phyloP scores from a whole-genome alignment of 2,888 invertebrate genomes.

The Amblyjoppa fuscipennis region DNA sequence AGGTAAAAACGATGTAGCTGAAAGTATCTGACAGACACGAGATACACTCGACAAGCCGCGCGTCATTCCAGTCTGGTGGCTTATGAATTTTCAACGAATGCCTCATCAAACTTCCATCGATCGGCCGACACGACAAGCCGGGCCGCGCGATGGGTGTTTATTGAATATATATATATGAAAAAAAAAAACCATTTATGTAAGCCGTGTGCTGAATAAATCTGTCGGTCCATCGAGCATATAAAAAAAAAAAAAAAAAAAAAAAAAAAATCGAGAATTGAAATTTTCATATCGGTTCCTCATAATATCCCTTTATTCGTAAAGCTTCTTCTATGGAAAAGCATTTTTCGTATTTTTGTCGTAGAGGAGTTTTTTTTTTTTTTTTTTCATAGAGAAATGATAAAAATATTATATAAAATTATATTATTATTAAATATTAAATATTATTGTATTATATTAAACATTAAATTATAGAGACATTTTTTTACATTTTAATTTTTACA shows the following conservation, averaged over 20 bases:
- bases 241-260: not conserved
- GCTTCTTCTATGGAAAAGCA: too few species aligned
- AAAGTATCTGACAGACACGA: conserved; percentile 42
- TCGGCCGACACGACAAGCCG: conserved; percentile 27
- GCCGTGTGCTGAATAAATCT: conserved; percentile 27
- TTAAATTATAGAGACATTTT: too few species aligned
- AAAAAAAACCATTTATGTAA: conserved; percentile 24
- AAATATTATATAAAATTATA: too few species aligned
- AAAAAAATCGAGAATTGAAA: not conserved
- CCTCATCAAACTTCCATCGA: conserved; percentile 52
- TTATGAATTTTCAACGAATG: conserved; percentile 42
- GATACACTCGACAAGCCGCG: conserved; percentile 33
- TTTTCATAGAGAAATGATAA: too few species aligned
- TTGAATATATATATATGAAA: conserved; percentile 6
- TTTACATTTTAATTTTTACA: too few species aligned
- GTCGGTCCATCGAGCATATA: not conserved
- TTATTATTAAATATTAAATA: too few species aligned
- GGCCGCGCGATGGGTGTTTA: conserved; percentile 5
- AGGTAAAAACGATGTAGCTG: conserved; percentile 22
- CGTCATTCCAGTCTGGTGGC: conserved; percentile 43
- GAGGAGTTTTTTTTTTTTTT: too few species aligned
- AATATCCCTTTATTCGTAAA: too few species aligned
- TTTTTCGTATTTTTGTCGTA: too few species aligned
- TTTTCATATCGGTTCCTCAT: too few species aligned
- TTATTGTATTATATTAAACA: too few species aligned